phyloP scores from a whole-genome alignment of 2,888 invertebrate genomes.

The Hypsopygia costalis region DNA sequence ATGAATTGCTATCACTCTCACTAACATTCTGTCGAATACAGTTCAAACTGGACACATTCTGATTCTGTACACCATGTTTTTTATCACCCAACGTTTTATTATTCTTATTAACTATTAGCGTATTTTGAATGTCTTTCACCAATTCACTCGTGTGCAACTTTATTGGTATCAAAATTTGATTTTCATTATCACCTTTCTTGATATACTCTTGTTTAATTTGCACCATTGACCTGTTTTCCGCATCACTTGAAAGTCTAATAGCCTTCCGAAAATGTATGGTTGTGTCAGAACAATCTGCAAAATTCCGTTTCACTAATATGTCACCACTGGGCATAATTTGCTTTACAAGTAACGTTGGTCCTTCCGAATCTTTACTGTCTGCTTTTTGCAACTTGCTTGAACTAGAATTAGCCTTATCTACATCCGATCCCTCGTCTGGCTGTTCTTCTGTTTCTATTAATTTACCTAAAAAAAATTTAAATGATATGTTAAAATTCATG shows the following conservation, averaged over 20 bases:
- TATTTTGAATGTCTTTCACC: conserved; percentile 76
- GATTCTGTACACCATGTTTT: conserved; percentile 75
- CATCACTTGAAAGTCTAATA: conserved; percentile 66
- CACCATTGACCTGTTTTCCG: conserved; percentile 66
- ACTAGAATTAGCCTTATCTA: conserved; percentile 55
- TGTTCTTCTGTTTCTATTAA: conserved; percentile 81
- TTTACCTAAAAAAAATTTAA: conserved; percentile 65
- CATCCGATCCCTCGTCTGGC: conserved; percentile 79
- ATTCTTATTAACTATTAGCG: conserved; percentile 73
- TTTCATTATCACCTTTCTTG: conserved; percentile 70
- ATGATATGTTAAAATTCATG: conserved; percentile 3
- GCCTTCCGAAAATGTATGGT: conserved; percentile 66
- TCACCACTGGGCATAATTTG: conserved; percentile 62
- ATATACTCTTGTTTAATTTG: conserved; percentile 66
- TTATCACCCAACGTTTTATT: conserved; percentile 72
- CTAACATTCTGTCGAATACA: conserved; percentile 65
- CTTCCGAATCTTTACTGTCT: conserved; percentile 54
- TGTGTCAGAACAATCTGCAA: conserved; percentile 58
- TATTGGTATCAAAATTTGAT: conserved; percentile 67
- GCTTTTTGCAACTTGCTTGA: conserved; percentile 44
- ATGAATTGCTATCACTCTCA: conserved; percentile 67
- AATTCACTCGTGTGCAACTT: conserved; percentile 67
- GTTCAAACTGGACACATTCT: conserved; percentile 68
- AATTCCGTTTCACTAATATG: conserved; percentile 64
- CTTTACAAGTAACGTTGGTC: conserved; percentile 63